phyloP scores from a whole-genome alignment of 2,797 vertebrate genomes.

The Anabacerthia variegaticeps region DNA sequence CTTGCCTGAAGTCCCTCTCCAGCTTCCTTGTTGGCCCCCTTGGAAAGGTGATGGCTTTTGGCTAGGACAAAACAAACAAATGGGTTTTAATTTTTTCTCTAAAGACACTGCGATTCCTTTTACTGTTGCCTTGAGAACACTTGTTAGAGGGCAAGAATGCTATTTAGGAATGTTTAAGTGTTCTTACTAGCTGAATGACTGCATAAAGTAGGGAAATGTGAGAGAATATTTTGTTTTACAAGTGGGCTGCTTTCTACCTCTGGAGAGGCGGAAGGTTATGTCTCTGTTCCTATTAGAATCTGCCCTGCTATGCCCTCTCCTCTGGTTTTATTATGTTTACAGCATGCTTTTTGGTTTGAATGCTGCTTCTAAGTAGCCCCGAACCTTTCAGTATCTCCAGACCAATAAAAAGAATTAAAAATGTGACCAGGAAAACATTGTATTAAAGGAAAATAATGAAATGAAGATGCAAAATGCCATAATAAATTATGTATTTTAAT shows the following conservation, averaged over 20 bases:
- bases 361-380: not conserved
- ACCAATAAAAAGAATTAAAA: not conserved
- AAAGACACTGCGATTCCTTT: not conserved
- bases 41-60: not conserved
- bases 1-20: not conserved
- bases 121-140: not conserved
- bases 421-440: not conserved
- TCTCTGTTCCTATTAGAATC: not conserved
- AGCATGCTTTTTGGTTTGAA: not conserved
- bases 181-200: not conserved
- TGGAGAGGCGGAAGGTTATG: not conserved
- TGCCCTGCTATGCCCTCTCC: not conserved
- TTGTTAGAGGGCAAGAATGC: not conserved
- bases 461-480: constrained; percentile 28
- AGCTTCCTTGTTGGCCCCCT: not conserved
- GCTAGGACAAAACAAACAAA: not conserved
- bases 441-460: constrained; percentile 35
- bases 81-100: not conserved
- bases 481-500: constrained; percentile 70
- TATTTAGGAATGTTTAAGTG: not conserved
- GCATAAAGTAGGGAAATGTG: not conserved
- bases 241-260: not conserved
- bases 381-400: not conserved
- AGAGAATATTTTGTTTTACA: not conserved
- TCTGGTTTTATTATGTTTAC: not conserved